Evolutionary conservation across 2,797 vertebrate genomes (phyloP).

Genomic region (Pampus argenteus): DNA sequence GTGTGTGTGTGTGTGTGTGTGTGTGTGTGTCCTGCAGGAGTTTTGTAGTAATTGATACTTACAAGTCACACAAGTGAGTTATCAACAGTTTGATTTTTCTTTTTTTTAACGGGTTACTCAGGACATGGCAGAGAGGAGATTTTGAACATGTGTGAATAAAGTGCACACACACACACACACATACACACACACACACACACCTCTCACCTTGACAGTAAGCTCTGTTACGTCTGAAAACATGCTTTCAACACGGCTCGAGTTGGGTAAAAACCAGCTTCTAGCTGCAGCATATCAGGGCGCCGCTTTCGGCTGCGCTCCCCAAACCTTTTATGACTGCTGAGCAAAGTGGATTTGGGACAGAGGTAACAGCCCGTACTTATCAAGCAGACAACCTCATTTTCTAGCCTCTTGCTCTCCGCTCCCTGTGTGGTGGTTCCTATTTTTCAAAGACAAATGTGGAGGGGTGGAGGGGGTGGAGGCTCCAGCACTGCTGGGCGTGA

Average conservation of each 20-base stretch:
- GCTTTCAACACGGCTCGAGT: constrained; percentile 26
- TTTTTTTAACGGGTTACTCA: not conserved
- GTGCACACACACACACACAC: not conserved
- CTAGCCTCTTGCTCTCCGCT: constrained; percentile 56
- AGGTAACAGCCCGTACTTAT: constrained; percentile 78
- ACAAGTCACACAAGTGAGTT: constrained; percentile 1
- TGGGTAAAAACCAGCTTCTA: constrained; percentile 37
- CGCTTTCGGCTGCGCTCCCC: constrained; percentile 58
- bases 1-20: too few species aligned
- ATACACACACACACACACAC: not conserved
- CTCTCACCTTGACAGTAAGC: constrained; percentile 1
- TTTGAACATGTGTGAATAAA: not conserved
- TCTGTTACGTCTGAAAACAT: constrained; percentile 32
- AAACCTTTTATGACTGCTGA: constrained; percentile 74
- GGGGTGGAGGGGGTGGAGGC: constrained; percentile 11
- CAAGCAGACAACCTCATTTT: constrained; percentile 82
- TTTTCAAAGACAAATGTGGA: constrained; percentile 72
- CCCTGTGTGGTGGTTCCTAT: constrained; percentile 46
- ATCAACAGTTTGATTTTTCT: not conserved
- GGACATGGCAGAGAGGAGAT: not conserved
- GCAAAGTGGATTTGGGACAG: constrained; percentile 79
- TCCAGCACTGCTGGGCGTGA: constrained; percentile 42
- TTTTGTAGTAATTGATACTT: too few species aligned
- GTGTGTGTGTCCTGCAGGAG: too few species aligned
- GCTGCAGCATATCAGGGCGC: constrained; percentile 47